These are phyloP conservation scores for Prostheceraeus crozeri DNA, from an alignment of 2,888 invertebrate species.

Conservation along the genomic window DNA sequence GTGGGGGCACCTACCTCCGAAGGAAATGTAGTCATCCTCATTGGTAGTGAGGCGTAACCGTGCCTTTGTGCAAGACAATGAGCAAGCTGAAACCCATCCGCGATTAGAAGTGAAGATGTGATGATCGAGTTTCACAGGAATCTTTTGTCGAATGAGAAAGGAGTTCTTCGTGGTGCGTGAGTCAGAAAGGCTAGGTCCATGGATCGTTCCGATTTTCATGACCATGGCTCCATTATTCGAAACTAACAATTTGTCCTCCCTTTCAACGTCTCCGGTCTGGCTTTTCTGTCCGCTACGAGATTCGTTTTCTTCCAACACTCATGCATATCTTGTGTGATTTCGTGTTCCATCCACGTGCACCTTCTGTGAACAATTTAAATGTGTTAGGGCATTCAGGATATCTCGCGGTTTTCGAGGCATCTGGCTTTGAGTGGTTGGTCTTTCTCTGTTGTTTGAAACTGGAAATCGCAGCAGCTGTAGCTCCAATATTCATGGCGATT, in stretches of 20 bases:
- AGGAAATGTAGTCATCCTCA: slow-evolving; percentile 10
- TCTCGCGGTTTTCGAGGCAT: slow-evolving; percentile 1
- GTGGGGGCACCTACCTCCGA: slow-evolving; percentile 18
- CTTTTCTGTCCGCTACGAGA: too few relatives aligned
- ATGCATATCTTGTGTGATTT: slow-evolving; percentile 27
- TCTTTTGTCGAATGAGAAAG: too few relatives aligned
- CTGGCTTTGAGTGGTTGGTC: background rate
- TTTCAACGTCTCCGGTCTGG: too few relatives aligned
- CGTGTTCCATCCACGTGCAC: slow-evolving; percentile 6
- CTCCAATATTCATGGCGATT: background rate
- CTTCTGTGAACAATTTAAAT: slow-evolving; percentile 17
- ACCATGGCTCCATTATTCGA: too few relatives aligned
- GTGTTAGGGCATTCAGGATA: slow-evolving; percentile 17
- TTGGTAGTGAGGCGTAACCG: slow-evolving; percentile 6
- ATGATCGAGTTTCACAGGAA: too few relatives aligned
- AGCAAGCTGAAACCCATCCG: slow-evolving; percentile 17
- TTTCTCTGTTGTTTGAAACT: slow-evolving; percentile 21
- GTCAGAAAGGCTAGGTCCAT: too few relatives aligned
- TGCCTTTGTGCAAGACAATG: slow-evolving; percentile 7
- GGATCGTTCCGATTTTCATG: too few relatives aligned
- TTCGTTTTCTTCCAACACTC: slow-evolving; percentile 8
- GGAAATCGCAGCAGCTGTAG: slow-evolving; percentile 18
- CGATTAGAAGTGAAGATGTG: slow-evolving; percentile 29
- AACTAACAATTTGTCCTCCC: too few relatives aligned
- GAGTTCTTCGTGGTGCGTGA: too few relatives aligned